Percentiles rank a stretch among this genome's conserved stretches.
Conservation (phyloP, 2,888 invertebrate species). For the Phytoseiulus persimilis region DNA sequence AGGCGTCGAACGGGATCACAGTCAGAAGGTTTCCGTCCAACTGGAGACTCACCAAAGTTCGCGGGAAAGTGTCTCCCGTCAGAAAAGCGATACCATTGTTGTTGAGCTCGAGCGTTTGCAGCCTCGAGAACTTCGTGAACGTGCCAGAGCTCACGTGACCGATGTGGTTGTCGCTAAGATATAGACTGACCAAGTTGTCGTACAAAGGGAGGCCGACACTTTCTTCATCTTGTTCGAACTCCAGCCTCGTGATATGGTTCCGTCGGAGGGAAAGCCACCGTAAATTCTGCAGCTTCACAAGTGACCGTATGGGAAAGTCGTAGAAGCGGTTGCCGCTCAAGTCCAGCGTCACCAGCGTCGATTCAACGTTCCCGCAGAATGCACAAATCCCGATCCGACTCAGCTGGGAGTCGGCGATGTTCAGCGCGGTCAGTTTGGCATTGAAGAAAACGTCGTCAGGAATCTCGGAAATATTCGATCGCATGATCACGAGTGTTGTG, state of each 20-base stretch:
- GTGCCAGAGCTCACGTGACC: background rate
- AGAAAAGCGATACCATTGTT: slow-evolving; percentile 1
- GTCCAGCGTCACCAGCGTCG: slow-evolving; percentile 11
- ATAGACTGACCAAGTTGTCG: background rate
- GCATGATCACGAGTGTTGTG: slow-evolving; percentile 30
- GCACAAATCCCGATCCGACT: slow-evolving; percentile 24
- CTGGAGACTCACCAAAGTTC: slow-evolving; percentile 10
- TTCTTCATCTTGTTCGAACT: slow-evolving; percentile 20
- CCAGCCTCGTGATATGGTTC: slow-evolving; percentile 17
- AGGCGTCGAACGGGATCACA: slow-evolving; percentile 16
- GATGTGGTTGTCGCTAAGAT: slow-evolving; percentile 20
- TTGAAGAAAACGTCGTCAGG: background rate
- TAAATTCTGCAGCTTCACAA: slow-evolving; percentile 16
- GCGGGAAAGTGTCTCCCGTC: background rate
- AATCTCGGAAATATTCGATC: slow-evolving; percentile 35
- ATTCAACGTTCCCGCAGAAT: slow-evolving; percentile 12
- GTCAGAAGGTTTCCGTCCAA: slow-evolving; percentile 16
- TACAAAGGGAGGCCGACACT: background rate
- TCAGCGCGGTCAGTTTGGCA: slow-evolving; percentile 17
- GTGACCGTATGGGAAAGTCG: slow-evolving; percentile 1
- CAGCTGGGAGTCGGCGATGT: slow-evolving; percentile 14
- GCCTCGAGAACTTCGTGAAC: slow-evolving; percentile 10
- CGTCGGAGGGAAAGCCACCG: background rate
- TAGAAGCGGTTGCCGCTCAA: slow-evolving; percentile 10
- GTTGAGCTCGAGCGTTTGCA: slow-evolving; percentile 32